Evolutionary conservation across 2,113 vertebrate genomes (phyloP).

Genomic region (Brachyhypopomus occidentalis): DNA sequence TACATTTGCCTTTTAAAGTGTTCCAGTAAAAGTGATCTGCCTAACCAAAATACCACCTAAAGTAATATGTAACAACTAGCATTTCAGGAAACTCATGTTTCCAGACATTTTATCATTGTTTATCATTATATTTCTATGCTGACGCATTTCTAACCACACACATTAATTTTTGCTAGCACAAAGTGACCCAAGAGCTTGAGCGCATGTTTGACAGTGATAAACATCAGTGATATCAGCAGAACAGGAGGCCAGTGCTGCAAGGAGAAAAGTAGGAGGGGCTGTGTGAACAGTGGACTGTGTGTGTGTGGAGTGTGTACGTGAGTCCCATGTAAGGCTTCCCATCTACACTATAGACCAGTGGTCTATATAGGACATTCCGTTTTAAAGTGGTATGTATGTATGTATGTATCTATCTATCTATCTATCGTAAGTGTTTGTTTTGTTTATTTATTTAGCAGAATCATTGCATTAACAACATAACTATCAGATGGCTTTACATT

Average conservation of each 20-base stretch:
- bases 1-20: neutral
- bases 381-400: neutral
- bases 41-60: neutral
- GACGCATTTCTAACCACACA: neutral
- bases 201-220: slow-evolving; percentile 33
- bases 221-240: slow-evolving; percentile 30
- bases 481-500: neutral
- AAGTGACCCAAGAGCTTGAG: slow-evolving; percentile 33
- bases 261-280: slow-evolving; percentile 35
- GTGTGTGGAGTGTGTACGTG: slow-evolving; percentile 18
- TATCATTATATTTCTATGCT: neutral
- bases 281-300: slow-evolving; percentile 3
- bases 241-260: slow-evolving; percentile 21
- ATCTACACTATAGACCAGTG: neutral
- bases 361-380: neutral
- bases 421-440: too few relatives aligned
- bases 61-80: neutral
- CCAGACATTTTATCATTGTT: neutral
- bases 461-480: neutral
- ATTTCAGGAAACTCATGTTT: neutral
- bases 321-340: neutral
- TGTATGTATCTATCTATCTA: neutral
- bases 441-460: neutral
- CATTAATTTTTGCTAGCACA: neutral
- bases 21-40: neutral